Percentiles rank a stretch among this genome's conserved stretches.
Conservation (phyloP, 2,888 invertebrate species). For the Idaea aversata region DNA sequence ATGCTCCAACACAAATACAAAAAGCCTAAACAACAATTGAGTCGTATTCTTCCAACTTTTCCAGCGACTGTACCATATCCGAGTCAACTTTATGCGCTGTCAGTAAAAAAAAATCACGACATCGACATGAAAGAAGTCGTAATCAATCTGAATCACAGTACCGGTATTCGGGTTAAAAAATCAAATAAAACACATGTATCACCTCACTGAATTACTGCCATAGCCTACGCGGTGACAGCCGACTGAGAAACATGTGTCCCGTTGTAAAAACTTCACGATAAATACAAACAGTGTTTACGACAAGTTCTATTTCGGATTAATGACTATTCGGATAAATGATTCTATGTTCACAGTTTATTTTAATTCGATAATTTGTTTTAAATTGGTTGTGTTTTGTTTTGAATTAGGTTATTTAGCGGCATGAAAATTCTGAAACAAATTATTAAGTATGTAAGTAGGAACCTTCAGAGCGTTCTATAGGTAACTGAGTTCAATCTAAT, state of each 20-base stretch:
- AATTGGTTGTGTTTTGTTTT: not conserved
- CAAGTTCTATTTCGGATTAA: conserved; percentile 61
- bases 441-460: too few relatives aligned
- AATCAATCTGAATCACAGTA: not conserved
- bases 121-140: not conserved
- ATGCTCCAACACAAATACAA: too few relatives aligned
- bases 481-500: too few relatives aligned
- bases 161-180: not conserved
- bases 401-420: not conserved
- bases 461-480: too few relatives aligned
- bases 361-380: conserved; percentile 1
- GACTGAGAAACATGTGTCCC: conserved; percentile 60
- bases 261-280: conserved; percentile 59
- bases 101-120: not conserved
- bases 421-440: not conserved
- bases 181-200: conserved; percentile 9
- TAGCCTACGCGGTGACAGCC: conserved; percentile 53
- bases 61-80: not conserved
- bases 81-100: not conserved
- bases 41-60: not conserved
- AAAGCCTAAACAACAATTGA: not conserved
- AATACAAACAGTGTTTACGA: conserved; percentile 52
- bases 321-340: conserved; percentile 45
- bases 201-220: conserved; percentile 29
- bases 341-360: conserved; percentile 11